Percentiles rank a stretch among this genome's conserved stretches.
Evolutionary conservation across 2,888 invertebrate species (phyloP).

Genomic region (Emesis russula): DNA sequence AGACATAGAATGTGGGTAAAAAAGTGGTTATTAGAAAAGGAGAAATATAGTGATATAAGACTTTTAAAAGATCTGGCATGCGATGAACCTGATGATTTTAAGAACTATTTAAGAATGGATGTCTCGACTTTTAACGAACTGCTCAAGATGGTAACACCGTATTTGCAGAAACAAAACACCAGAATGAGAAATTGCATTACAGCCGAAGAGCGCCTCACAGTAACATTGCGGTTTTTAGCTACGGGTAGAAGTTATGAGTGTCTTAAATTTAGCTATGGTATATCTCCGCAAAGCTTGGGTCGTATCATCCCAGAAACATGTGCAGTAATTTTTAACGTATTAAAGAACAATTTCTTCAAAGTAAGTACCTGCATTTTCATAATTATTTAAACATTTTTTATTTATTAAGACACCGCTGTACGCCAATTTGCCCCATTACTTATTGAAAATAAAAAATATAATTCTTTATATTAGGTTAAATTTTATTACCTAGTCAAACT

Average conservation of each 20-base stretch:
- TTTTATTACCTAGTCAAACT: too few species aligned
- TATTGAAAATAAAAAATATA: too few species aligned
- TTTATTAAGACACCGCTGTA: too few species aligned
- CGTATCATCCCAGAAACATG: neutral
- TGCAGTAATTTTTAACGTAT: neutral
- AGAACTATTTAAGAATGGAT: constrained; percentile 20
- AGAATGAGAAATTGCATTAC: constrained; percentile 23
- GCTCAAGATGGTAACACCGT: constrained; percentile 24
- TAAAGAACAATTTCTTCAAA: too few species aligned
- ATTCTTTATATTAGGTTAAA: too few species aligned
- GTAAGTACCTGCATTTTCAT: too few species aligned
- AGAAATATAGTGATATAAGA: too few species aligned
- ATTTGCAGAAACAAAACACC: constrained; percentile 21
- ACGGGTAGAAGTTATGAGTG: constrained; percentile 23
- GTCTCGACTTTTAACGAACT: constrained; percentile 23
- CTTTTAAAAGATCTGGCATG: too few species aligned
- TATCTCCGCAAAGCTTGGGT: constrained; percentile 27
- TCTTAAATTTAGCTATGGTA: constrained; percentile 28
- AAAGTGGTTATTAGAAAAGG: neutral
- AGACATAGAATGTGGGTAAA: constrained; percentile 25
- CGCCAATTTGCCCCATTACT: too few species aligned
- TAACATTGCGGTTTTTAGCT: constrained; percentile 28
- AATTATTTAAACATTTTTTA: too few species aligned
- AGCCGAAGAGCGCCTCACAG: constrained; percentile 23
- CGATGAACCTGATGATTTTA: too few species aligned